Base-by-base conservation (phyloP, 2,113 vertebrate species). In the Suricata suricatta region DNA sequence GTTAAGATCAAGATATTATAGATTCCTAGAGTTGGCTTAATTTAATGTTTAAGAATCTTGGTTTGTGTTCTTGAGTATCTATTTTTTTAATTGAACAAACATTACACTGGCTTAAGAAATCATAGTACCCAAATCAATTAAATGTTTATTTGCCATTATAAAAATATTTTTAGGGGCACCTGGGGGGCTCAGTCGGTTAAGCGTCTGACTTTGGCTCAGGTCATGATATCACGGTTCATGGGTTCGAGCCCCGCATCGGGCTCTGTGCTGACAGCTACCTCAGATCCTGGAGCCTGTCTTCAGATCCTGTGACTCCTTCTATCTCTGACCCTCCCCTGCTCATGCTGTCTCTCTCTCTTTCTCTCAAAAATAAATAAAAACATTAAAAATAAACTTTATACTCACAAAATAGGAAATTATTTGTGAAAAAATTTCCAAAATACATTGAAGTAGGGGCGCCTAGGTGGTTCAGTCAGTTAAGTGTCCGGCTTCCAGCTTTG, bases 131-230 rank as follows among this genome's bases (percentile, higher is more conserved):
- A 88, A 69, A 54, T 88, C 88, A 84, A 80, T 60, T 88, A 92
- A 84, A 80, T 60, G 15, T 91, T 87, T 69, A 71, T 60, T 92
- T 94, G 41, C 16, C 57, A 41, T 94, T 88, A 76, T 88, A 86
- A 93, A 89, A 95, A 41, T 83, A 84, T 31, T 92, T 90, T 31
- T 41, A 41, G 41, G 41, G 41, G 41, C 5, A 5, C 41, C 41
- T 41, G 41, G 41, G 41, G 41, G 41, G 41, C 41, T 41, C 41
- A 41, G 41, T 41, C 41, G 41, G 41, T 41, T 41, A 41, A 41
- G 41, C 41, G 41, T 41, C 41, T 41, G 41, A 41, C 41, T 41
- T 41, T 41, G 41, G 41, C 41, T 41, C 41, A 41, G 41, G 41
- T 41, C 41, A 41, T 41, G 41, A 41, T 41, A 41, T 41, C 41